Evolutionary conservation across 2,888 invertebrate species (phyloP), one percentile per base, ranked within the genome.

Genomic region (Formica aserva): DNA sequence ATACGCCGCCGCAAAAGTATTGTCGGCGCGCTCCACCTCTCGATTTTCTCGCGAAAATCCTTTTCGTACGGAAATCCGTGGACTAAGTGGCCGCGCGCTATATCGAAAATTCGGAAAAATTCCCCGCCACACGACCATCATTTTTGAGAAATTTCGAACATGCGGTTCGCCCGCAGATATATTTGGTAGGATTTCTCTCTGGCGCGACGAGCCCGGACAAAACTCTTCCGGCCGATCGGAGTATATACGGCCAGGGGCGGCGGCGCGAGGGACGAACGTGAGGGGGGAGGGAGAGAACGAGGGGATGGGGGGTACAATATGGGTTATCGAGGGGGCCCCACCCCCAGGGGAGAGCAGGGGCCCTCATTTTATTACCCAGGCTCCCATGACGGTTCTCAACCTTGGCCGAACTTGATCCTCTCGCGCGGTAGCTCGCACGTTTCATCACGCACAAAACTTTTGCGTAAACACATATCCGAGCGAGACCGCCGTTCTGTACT

Each of bases 301-400:
- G 88, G 91, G 90, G 90, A 88, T 87, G 88, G 92, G 93, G 93
- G 94, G 94, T 93, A 94, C 94, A 94, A 94, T 94, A 94, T 94
- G 94, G 94, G 94, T 94, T 94, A 94, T 94, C 94, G 94, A 94
- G 94, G 94, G 92, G 94, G 94, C 92, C 93, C 93, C 94, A 92
- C 94, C 94, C 93, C 93, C 93, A 92, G 92, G 93, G 93, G 93
- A 94, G 92, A 92, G 90, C 94, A 94, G 94, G 93, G 94, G 94
- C 93, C 93, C 94, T 94, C 94, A 94, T 94, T 94, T 94, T 94
- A 94, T 94, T 94, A 94, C 94, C 93, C 93, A 91, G 90, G 90
- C 91, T 92, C 93, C 90, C 90, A 89, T 88, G 87, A 89, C 87
- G 94, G 94, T 93, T 93, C 94, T 94, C 94, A 94, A 94, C 94